Base-by-base conservation (phyloP, 2,888 invertebrate species). In the Plebejus argus region DNA sequence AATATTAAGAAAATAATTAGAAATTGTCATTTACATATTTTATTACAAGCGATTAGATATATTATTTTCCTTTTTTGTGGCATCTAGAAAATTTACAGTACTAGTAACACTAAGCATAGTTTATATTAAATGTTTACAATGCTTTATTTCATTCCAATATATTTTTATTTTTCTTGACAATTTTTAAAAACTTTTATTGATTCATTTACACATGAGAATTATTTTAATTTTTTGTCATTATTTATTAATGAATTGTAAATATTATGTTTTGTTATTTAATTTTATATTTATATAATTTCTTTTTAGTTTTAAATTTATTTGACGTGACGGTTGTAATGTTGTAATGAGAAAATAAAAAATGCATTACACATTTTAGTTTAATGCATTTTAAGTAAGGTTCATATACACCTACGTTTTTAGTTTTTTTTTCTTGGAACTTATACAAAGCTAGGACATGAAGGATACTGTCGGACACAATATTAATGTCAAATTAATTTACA, bases 181-280 rank as follows among this genome's bases (percentile, higher is more conserved):
- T 76, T 79, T 77, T 83, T 80, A 79, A 83, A 81, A 82, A 85
- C 85, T 81, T 83, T 84, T 84, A 70, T 53, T 77, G 74, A 74
- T 74, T 85, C 82, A 83, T 85, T 84, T 85, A 87, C 84, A 87
- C 75, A 79, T 77, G 56, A 70, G 78, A 85, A 83, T 83, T 83
- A 84, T 83, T 83, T 85, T 82, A 53, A 15, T 81, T 82, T 86
- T 87, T 89, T 90, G 90, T 91, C 89, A 91, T 92, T 91, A 93
- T 93, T 93, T 93, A 93, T 93, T 92, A 86, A 86, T 90, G 88
- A 91, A 92, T 89, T 93, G 93, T 93, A 93, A 85, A 93, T 93
- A 93, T 91, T 93, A 93, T 91, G 87, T 89, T 91, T 93, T 93
- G 93, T 93, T 93, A 93, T 93, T 93, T 93, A 93, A 92, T 93